Conservation (phyloP, 2,113 vertebrate species). For the Nanger granti region DNA sequence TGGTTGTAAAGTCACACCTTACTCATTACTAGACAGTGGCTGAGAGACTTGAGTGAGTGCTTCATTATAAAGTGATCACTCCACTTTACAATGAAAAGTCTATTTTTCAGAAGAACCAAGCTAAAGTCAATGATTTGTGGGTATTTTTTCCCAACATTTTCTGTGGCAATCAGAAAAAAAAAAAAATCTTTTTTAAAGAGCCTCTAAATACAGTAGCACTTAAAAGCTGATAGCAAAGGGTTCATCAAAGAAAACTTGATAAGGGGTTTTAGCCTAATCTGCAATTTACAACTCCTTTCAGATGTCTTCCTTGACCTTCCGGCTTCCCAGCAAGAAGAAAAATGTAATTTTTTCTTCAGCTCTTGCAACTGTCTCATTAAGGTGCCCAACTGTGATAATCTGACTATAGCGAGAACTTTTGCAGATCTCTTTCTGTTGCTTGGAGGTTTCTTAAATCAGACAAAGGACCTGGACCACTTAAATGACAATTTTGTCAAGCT, state of each 20-base stretch:
- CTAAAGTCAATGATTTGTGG: not conserved
- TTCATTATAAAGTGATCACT: not conserved
- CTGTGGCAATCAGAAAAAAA: not conserved
- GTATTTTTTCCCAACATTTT: not conserved
- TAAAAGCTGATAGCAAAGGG: constrained; percentile 11
- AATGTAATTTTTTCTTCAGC: not conserved
- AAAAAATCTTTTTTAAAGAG: not conserved
- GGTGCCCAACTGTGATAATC: not conserved
- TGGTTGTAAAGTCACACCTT: not conserved
- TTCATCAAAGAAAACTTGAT: constrained; percentile 37
- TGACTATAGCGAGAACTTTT: not conserved
- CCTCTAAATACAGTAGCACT: not conserved
- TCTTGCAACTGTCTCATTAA: not conserved
- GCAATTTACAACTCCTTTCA: constrained; percentile 36
- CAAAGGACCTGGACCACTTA: not conserved
- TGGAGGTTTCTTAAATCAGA: not conserved
- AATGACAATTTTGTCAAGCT: constrained; percentile 21
- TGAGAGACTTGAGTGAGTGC: not conserved
- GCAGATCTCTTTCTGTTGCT: not conserved
- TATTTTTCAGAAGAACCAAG: not conserved
- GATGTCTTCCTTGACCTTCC: constrained; percentile 1
- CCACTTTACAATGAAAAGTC: not conserved
- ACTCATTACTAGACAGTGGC: not conserved
- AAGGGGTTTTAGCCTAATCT: constrained; percentile 12
- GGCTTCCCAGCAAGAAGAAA: not conserved